A percentile compares a stretch with the other conserved stretches of the same genome.
These are phyloP conservation scores for Molossus alvarezi DNA, from an alignment of 2,797 vertebrate genomes.

Conservation along the genomic window DNA sequence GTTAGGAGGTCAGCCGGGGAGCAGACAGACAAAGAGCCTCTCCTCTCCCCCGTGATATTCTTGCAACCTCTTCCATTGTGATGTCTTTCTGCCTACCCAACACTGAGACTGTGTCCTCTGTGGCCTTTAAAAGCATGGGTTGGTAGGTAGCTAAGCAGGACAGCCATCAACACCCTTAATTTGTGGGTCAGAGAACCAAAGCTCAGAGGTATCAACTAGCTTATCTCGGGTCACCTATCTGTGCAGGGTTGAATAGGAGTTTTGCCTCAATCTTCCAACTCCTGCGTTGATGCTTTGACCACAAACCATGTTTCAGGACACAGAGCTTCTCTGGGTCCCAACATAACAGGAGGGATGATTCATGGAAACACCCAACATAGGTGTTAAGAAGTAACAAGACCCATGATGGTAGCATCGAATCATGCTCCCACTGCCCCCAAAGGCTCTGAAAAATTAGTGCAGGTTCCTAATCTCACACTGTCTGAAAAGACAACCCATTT, in stretches of 20 bases:
- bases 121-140: background rate
- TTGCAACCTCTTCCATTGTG: background rate
- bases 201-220: background rate
- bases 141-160: background rate
- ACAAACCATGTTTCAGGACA: background rate
- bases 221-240: background rate
- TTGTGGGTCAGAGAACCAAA: background rate
- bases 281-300: background rate
- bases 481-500: background rate
- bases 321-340: background rate
- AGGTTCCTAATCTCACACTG: background rate
- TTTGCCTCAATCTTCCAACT: background rate
- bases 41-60: background rate
- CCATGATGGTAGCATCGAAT: background rate
- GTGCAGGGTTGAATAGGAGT: background rate
- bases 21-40: background rate
- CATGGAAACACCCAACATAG: background rate
- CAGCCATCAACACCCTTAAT: background rate
- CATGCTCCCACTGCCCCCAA: background rate
- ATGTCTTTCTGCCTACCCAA: background rate
- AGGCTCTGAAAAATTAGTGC: background rate
- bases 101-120: background rate
- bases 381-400: background rate
- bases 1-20: background rate
- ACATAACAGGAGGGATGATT: background rate